phyloP scores from a whole-genome alignment of 1,140 invertebrate genomes.

The Tetranychus urticae region DNA sequence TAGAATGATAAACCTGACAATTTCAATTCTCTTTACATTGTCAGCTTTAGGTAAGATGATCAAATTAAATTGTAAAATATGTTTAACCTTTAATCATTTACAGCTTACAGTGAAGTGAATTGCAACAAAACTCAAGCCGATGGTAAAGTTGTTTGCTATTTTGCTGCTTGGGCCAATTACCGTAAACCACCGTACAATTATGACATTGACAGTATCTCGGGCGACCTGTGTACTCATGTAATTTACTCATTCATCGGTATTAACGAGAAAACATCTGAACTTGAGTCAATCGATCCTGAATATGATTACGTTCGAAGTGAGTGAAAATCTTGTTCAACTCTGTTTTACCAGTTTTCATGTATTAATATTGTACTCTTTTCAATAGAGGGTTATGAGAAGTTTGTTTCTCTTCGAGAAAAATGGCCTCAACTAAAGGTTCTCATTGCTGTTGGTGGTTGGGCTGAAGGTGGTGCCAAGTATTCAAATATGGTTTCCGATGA shows the following conservation, averaged over 20 bases:
- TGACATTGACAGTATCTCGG: conserved; percentile 53
- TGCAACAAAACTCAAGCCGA: no score
- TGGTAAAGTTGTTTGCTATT: conserved; percentile 14
- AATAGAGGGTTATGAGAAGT: conserved; percentile 47
- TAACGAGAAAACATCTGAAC: conserved; percentile 41
- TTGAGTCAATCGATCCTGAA: conserved; percentile 53
- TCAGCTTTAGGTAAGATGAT: no score
- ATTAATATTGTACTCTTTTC: background rate
- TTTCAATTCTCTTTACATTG: no score
- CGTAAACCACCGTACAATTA: conserved; percentile 52
- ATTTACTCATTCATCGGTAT: conserved; percentile 77
- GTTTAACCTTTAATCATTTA: no score
- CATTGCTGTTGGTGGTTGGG: conserved; percentile 42
- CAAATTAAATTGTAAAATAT: no score
- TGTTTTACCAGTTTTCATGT: background rate
- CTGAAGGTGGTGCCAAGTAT: conserved; percentile 18
- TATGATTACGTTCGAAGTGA: conserved; percentile 14
- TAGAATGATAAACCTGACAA: no score
- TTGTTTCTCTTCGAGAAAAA: conserved; percentile 41
- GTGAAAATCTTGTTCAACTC: background rate
- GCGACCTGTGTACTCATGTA: conserved; percentile 54
- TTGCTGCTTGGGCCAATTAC: conserved; percentile 49
- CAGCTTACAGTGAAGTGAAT: no score
- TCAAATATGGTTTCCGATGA: conserved; percentile 18
- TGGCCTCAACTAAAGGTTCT: conserved; percentile 47